These are phyloP conservation scores for Polyommatus iphigenia DNA, from an alignment of 2,888 invertebrate genomes.

Conservation along the genomic window DNA sequence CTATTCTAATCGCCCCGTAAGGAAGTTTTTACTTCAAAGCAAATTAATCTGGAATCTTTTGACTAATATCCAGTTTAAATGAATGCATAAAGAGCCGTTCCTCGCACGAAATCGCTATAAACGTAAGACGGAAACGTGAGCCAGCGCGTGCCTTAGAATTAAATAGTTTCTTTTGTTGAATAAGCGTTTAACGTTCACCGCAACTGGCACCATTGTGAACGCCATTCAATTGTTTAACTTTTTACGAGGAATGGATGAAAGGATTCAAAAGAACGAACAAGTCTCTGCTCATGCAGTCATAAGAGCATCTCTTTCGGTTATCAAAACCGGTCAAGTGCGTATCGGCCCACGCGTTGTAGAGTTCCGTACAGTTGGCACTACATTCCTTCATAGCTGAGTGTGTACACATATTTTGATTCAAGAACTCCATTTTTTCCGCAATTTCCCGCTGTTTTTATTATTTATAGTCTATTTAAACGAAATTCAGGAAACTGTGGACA, in stretches of 20 bases:
- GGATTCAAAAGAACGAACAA: neutral
- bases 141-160: conserved; percentile 70
- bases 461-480: neutral
- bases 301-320: neutral
- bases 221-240: conserved; percentile 49
- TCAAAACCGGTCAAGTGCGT: conserved; percentile 11
- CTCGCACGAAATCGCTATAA: conserved; percentile 49
- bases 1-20: neutral
- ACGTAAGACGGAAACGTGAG: conserved; percentile 56
- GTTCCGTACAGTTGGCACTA: neutral
- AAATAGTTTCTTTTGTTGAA: conserved; percentile 73
- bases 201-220: conserved; percentile 58
- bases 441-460: neutral
- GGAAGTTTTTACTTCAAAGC: neutral
- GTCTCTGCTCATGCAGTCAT: neutral
- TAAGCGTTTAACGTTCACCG: conserved; percentile 63
- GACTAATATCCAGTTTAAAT: conserved; percentile 3
- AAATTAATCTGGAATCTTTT: conserved; percentile 8
- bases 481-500: neutral
- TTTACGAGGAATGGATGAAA: neutral
- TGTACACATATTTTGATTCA: neutral
- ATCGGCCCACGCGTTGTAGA: neutral
- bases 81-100: conserved; percentile 7
- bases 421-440: neutral
- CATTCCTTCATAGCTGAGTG: neutral